A percentile compares a stretch with the other conserved stretches of the same genome.
Conservation (phyloP, 2,888 invertebrate species). For the Drosophila algonquin region DNA sequence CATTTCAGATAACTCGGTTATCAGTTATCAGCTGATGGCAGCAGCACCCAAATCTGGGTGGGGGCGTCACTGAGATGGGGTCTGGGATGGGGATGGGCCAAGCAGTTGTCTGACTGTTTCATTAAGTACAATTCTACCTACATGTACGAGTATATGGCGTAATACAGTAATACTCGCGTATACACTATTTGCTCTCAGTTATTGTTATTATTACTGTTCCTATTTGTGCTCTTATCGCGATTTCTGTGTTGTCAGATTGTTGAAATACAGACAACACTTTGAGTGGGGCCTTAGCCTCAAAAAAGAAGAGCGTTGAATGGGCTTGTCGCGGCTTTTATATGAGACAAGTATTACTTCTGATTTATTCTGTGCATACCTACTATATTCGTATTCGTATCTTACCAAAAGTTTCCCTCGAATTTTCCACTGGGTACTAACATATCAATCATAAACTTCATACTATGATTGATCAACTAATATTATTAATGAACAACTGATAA, state of each 20-base stretch:
- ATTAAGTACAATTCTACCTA: constrained; percentile 23
- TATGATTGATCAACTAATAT: neutral
- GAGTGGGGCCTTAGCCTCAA: constrained; percentile 45
- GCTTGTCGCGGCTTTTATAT: neutral
- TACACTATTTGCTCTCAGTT: constrained; percentile 18
- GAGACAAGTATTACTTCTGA: neutral
- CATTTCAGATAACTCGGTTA: constrained; percentile 70
- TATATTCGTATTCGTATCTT: neutral
- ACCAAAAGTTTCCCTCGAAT: no score
- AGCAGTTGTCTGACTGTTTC: constrained; percentile 22
- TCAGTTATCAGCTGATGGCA: constrained; percentile 34
- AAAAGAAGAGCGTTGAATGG: constrained; percentile 8
- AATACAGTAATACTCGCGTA: constrained; percentile 3
- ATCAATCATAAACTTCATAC: neutral
- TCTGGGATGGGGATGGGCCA: constrained; percentile 33
- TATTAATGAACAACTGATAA: neutral
- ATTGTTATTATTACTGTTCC: constrained; percentile 27
- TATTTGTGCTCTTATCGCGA: constrained; percentile 24
- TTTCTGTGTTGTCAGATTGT: constrained; percentile 43
- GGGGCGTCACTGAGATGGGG: constrained; percentile 13
- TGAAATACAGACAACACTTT: constrained; percentile 18
- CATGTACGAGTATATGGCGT: constrained; percentile 22
- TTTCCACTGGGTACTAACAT: no score
- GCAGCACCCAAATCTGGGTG: constrained; percentile 16
- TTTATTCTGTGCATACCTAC: neutral